phyloP scores from a whole-genome alignment of 1,140 invertebrate species.

The Bombyx mandarina region DNA sequence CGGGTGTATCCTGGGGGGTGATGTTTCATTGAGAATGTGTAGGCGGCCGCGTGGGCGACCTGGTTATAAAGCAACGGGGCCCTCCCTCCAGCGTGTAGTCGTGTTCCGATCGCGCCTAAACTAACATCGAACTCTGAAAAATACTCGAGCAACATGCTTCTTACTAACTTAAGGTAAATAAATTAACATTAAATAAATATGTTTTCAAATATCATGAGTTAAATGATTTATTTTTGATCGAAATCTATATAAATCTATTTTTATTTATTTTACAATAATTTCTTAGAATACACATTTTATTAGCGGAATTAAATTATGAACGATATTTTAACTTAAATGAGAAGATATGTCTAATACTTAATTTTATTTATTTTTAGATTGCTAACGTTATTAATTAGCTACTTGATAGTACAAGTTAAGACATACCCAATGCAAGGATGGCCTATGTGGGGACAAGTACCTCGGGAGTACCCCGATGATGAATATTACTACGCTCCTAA shows the following conservation, averaged over 20 bases:
- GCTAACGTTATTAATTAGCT: constrained; percentile 46
- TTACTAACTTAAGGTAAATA: constrained; percentile 30
- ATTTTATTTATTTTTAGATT: constrained; percentile 35
- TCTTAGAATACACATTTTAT: not conserved
- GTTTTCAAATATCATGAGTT: not conserved
- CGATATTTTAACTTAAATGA: no score
- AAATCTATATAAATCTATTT: constrained; percentile 19
- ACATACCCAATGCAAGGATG: constrained; percentile 62
- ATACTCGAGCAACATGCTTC: constrained; percentile 40
- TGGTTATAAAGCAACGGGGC: constrained; percentile 70
- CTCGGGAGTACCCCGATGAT: constrained; percentile 55
- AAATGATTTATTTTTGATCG: not conserved
- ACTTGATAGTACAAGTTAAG: constrained; percentile 48
- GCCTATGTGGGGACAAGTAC: constrained; percentile 56
- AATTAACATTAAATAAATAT: not conserved
- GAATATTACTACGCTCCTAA: constrained; percentile 59
- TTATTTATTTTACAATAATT: constrained; percentile 23
- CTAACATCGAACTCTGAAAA: constrained; percentile 31
- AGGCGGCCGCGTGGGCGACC: constrained; percentile 67
- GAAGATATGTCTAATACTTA: not conserved
- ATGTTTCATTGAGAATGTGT: constrained; percentile 75
- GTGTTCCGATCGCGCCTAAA: constrained; percentile 29
- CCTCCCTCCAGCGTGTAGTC: constrained; percentile 45
- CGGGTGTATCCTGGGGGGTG: constrained; percentile 27
- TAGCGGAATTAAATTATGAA: no score